Evolutionary conservation across 2,113 vertebrate genomes (phyloP), one percentile per base, ranked within the genome.

Genomic region (Cepphus grylle): DNA sequence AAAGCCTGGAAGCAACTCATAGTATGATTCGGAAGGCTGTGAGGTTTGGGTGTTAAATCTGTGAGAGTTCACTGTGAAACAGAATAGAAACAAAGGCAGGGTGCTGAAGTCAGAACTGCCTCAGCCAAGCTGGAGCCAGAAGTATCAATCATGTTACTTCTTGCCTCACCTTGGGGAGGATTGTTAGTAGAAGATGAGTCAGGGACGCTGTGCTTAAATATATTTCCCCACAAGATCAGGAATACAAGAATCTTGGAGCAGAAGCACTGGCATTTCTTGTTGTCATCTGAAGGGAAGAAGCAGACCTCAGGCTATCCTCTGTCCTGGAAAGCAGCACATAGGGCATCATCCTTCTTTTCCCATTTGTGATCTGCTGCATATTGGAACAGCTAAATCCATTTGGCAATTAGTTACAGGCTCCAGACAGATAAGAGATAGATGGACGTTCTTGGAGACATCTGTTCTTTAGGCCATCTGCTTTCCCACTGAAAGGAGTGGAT

Each of bases 81-180:
- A 42, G 15, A 26, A 53, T 12, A 82, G 50, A 55, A 94, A 96
- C 74, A 90, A 93, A 95, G 50, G 72, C 49, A 93, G 15, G 62
- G 82, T 86, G 58, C 76, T 93, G 65, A 86, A 94, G 81, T 93
- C 69, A 94, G 70, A 94, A 62, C 32, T 85, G 61, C 61, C 70
- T 87, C 84, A 96, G 94, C 65, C 94, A 93, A 76, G 56, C 81
- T 86, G 93, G 93, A 97, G 94, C 80, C 91, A 88, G 80, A 81
- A 92, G 86, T 89, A 97, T 96, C 88, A 94, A 80, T 96, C 95
- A 15, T 95, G 95, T 94, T 94, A 69, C 77, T 94, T 96, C 95
- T 92, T 96, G 94, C 72, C 93, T 91, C 69, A 97, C 80, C 77
- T 86, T 86, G 86, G 38, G 86, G 83, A 95, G 50, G 76, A 70